These are phyloP conservation scores for Enteromius paludinosus DNA, from an alignment of 2,797 vertebrate species.

Conservation along the genomic window DNA sequence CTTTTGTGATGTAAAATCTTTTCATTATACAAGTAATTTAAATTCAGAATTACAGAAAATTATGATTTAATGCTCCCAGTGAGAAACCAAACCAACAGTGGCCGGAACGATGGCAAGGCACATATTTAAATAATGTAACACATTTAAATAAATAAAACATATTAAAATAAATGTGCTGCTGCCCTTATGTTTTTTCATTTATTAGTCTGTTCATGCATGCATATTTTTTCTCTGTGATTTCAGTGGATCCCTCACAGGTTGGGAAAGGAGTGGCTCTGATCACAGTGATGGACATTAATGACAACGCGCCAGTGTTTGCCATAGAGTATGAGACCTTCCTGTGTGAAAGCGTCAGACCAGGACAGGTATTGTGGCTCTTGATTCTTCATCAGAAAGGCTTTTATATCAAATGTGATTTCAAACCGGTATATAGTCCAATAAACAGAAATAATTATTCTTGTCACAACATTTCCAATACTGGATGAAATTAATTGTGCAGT, in stretches of 20 bases:
- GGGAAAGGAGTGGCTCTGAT: constrained; percentile 87
- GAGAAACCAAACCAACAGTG: neutral
- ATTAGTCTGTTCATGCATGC: constrained; percentile 6
- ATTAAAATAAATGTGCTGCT: constrained; percentile 30
- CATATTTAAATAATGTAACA: constrained; percentile 16
- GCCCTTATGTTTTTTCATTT: constrained; percentile 16
- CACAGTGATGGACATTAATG: constrained; percentile 88
- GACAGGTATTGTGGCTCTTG: constrained; percentile 75
- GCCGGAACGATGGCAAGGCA: neutral
- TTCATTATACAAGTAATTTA: neutral
- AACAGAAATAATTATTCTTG: neutral
- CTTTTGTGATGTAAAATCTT: neutral
- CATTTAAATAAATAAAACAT: constrained; percentile 19
- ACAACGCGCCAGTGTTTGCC: constrained; percentile 90
- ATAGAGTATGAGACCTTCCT: constrained; percentile 85
- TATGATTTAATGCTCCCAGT: neutral
- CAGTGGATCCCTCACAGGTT: constrained; percentile 87
- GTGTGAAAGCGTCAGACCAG: constrained; percentile 84
- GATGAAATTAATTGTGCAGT: neutral
- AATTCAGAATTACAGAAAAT: neutral
- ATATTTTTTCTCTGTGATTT: constrained; percentile 26
- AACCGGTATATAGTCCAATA: neutral
- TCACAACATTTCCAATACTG: neutral
- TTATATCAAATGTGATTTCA: constrained; percentile 13
- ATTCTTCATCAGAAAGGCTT: neutral